A percentile compares a stretch with the other conserved stretches of the same genome.
These are phyloP conservation scores for Idaea aversata DNA, from an alignment of 2,888 invertebrate species.

Conservation along the genomic window DNA sequence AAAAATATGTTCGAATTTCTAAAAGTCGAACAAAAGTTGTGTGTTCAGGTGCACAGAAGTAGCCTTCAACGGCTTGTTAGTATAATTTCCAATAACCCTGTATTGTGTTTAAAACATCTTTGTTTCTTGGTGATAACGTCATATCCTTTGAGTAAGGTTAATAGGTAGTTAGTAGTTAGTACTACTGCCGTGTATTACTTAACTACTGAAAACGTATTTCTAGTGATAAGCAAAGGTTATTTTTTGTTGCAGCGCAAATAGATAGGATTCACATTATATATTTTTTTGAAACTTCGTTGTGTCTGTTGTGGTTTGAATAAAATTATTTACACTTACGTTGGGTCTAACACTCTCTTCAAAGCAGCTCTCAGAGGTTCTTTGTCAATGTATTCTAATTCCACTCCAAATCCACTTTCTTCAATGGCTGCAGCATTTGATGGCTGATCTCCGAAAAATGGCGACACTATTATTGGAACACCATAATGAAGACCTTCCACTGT, in stretches of 20 bases:
- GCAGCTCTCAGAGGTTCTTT: constrained; percentile 74
- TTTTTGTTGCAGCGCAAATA: neutral
- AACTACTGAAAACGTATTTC: no score
- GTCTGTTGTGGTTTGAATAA: no score
- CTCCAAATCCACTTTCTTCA: constrained; percentile 78
- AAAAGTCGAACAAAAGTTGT: no score
- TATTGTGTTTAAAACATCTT: no score
- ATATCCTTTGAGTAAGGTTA: no score
- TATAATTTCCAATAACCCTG: no score
- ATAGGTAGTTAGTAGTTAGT: no score
- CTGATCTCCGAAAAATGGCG: constrained; percentile 82
- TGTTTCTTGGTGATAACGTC: no score
- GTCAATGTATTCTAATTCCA: constrained; percentile 67
- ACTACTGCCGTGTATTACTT: no score
- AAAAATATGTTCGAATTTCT: no score
- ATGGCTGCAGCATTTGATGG: constrained; percentile 79
- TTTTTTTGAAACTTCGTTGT: neutral
- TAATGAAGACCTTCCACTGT: constrained; percentile 81
- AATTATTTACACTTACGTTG: constrained; percentile 67
- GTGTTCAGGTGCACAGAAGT: no score
- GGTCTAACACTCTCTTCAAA: constrained; percentile 75
- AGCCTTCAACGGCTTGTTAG: no score
- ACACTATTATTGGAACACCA: constrained; percentile 80
- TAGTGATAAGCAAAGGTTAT: neutral
- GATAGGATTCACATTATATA: neutral